phyloP scores from a whole-genome alignment of 2,888 invertebrate species.

The Meiosimyza platycephala region DNA sequence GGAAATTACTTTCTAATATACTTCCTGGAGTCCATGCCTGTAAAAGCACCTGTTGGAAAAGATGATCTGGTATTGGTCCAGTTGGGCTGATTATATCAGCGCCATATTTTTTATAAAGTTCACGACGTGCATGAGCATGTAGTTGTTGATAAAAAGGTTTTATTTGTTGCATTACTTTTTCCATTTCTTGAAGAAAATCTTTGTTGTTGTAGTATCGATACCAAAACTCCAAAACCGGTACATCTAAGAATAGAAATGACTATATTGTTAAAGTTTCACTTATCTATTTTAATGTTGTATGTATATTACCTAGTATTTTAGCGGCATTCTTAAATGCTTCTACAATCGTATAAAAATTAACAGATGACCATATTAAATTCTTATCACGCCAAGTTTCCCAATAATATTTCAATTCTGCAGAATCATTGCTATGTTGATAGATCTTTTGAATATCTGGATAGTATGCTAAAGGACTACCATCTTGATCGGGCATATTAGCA shows the following conservation, averaged over 20 bases:
- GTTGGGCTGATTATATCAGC: constrained; percentile 72
- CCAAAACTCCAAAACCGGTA: constrained; percentile 59
- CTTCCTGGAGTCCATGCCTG: constrained; percentile 63
- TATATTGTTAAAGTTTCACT: not conserved
- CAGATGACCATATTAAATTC: constrained; percentile 59
- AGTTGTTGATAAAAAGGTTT: constrained; percentile 81
- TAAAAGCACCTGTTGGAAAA: constrained; percentile 71
- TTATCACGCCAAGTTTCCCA: constrained; percentile 63
- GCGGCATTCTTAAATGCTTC: constrained; percentile 60
- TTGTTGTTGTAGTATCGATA: constrained; percentile 51
- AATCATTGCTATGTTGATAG: constrained; percentile 56
- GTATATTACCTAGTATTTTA: constrained; percentile 52
- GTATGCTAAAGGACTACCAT: constrained; percentile 58
- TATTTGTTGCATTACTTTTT: constrained; percentile 65
- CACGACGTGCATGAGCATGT: constrained; percentile 82
- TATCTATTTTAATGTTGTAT: too few relatives aligned
- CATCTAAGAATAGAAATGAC: constrained; percentile 41
- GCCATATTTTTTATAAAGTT: constrained; percentile 78
- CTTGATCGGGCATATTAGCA: constrained; percentile 57
- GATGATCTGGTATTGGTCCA: constrained; percentile 82
- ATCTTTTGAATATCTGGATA: constrained; percentile 62
- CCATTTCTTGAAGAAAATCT: constrained; percentile 60
- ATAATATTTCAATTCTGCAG: constrained; percentile 60
- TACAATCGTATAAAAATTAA: constrained; percentile 60
- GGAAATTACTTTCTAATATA: constrained; percentile 58